Conservation (phyloP, 1,140 invertebrate genomes). For the Megathymus violae region DNA sequence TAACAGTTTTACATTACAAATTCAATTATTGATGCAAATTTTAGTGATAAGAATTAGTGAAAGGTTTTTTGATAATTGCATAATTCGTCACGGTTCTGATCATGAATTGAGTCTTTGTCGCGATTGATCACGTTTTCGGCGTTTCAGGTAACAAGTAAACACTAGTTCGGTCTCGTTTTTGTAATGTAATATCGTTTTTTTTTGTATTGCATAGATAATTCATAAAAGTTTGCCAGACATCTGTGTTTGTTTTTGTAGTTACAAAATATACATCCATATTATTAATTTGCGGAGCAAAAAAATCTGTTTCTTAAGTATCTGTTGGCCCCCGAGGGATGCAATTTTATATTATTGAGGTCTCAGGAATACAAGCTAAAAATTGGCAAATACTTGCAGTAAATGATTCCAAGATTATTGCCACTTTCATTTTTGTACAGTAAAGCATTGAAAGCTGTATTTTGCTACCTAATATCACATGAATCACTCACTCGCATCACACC, state of each 20-base stretch:
- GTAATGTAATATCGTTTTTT: not conserved
- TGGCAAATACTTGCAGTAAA: too few species aligned
- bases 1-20: slow-evolving; percentile 4
- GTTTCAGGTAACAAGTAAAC: slow-evolving; percentile 7
- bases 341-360: too few species aligned
- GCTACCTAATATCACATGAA: too few species aligned
- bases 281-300: too few species aligned
- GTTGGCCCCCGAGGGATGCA: too few species aligned
- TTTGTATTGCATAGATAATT: not conserved
- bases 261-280: too few species aligned
- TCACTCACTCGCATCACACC: too few species aligned
- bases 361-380: too few species aligned
- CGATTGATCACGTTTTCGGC: slow-evolving; percentile 18
- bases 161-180: not conserved
- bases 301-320: too few species aligned
- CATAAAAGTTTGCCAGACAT: not conserved
- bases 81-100: slow-evolving; percentile 69
- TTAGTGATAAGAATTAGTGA: slow-evolving; percentile 52
- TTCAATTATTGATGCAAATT: slow-evolving; percentile 34
- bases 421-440: too few species aligned
- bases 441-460: too few species aligned
- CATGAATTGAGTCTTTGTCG: slow-evolving; percentile 39
- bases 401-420: too few species aligned
- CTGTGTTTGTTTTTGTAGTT: not conserved
- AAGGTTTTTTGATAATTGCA: slow-evolving; percentile 73